Evolutionary conservation across 2,797 vertebrate genomes (phyloP).

Genomic region (Epinephelus awoara): DNA sequence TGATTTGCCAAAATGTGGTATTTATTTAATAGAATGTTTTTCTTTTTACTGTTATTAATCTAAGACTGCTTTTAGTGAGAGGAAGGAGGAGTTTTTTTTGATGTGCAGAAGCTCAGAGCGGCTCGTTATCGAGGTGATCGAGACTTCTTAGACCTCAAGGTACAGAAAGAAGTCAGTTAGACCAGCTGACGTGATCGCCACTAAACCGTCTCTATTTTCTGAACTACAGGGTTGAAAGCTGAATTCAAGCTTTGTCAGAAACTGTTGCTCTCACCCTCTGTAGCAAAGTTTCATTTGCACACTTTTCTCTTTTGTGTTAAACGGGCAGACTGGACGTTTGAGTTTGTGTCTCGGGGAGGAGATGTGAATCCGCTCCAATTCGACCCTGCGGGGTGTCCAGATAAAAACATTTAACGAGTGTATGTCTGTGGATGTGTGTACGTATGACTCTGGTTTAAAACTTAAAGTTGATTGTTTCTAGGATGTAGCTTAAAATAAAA

Average conservation of each 20-base stretch:
- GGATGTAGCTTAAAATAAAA: conserved; percentile 64
- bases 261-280: conserved; percentile 21
- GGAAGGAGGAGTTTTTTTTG: conserved; percentile 8
- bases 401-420: conserved; percentile 29
- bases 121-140: background rate
- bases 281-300: conserved; percentile 71
- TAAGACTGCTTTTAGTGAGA: conserved; percentile 60
- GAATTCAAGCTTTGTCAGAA: background rate
- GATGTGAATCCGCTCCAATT: too few relatives aligned
- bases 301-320: conserved; percentile 57
- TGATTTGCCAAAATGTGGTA: conserved; percentile 34
- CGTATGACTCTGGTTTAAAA: conserved; percentile 48
- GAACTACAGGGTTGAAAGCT: background rate
- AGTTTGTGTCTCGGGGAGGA: conserved; percentile 16
- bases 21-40: conserved; percentile 55
- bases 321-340: conserved; percentile 23
- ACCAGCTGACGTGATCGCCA: background rate
- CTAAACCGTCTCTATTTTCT: too few relatives aligned
- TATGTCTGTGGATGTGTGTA: conserved; percentile 58
- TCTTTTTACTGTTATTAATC: conserved; percentile 71
- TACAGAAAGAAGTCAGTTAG: background rate
- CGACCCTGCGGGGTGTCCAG: conserved; percentile 28
- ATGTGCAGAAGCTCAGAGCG: conserved; percentile 25
- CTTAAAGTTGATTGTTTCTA: conserved; percentile 74
- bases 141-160: background rate